Base-by-base conservation (phyloP, 1,140 invertebrate genomes). In the Drosophila pruinosa region DNA sequence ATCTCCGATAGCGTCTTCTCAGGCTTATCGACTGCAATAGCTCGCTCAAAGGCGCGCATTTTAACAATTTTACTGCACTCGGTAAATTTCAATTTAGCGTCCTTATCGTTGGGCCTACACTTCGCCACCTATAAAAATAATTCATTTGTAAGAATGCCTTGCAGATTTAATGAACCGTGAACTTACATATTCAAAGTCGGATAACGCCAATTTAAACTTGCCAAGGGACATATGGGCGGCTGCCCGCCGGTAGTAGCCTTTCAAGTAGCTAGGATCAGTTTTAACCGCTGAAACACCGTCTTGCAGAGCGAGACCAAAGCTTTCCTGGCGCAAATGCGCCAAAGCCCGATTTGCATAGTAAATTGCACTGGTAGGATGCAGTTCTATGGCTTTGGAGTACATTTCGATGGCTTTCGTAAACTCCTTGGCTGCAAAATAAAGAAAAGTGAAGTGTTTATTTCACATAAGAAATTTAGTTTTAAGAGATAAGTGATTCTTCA, bases 41-140 rank as follows among this genome's bases (percentile, higher is more conserved):
- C 99, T 92, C 98, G 98, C 91, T 99, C 97, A 93, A 99, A 99
- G 1, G 98, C 97, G 70, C 97, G 94, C 92, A 96, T 96, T 91
- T 96, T 97, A 2, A 99, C 96, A 89, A 99, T 98, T 93, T 99
- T 99, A 91, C 95, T 96, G 92, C 99, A 99, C 93, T 99, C 98
- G 34, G 93, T 94, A 89, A 93, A 99, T 91, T 99, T 99, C n/a
- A 94, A 80, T 92, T 96, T 96, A 6, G 98, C 98, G 93, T 99
- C 98, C 91, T 96, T 96, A 92, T 99, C 98, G 92, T 95, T 97
- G 69, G 98, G 99, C 71, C 95, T 93, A 45, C 95, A 95, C 93
- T 97, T 98, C 36, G 95, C 95, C 45, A 98, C 81, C 81, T 85
- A 10, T 4, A 47, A 62, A 22, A 2, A 52, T 62, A 58, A 12